phyloP scores from a whole-genome alignment of 2,888 invertebrate species.

The Sabellastarte sp. region DNA sequence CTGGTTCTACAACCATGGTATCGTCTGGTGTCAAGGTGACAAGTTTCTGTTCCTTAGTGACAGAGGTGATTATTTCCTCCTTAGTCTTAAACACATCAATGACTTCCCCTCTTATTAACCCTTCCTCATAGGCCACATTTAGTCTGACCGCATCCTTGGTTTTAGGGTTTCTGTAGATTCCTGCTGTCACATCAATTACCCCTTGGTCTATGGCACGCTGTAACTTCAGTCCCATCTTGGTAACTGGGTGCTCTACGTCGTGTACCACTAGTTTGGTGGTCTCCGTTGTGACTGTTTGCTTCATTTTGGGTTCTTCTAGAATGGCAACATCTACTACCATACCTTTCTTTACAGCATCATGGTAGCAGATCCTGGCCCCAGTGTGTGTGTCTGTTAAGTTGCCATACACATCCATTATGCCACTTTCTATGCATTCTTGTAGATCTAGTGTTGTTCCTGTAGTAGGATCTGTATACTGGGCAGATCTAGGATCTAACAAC shows the following conservation, averaged over 20 bases:
- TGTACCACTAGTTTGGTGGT: constrained; percentile 44
- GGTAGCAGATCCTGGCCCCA: constrained; percentile 27
- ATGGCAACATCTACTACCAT: constrained; percentile 43
- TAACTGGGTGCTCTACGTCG: constrained; percentile 66
- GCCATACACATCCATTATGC: constrained; percentile 39
- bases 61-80: constrained; percentile 13
- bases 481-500: constrained; percentile 76
- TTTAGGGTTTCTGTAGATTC: constrained; percentile 22
- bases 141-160: constrained; percentile 15
- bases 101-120: constrained; percentile 16
- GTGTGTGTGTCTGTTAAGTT: constrained; percentile 33
- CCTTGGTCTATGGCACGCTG: constrained; percentile 68
- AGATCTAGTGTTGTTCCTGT: constrained; percentile 78
- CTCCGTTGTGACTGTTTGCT: constrained; percentile 42
- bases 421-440: constrained; percentile 71
- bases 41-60: background rate
- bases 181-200: constrained; percentile 65
- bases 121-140: constrained; percentile 10
- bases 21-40: background rate
- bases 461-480: constrained; percentile 73
- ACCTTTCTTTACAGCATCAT: constrained; percentile 49
- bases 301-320: constrained; percentile 28
- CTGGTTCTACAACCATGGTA: constrained; percentile 48
- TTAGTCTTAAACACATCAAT: constrained; percentile 9
- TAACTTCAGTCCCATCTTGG: constrained; percentile 79